Conservation (phyloP, 1,140 invertebrate species). For the Oryzaephilus surinamensis region DNA sequence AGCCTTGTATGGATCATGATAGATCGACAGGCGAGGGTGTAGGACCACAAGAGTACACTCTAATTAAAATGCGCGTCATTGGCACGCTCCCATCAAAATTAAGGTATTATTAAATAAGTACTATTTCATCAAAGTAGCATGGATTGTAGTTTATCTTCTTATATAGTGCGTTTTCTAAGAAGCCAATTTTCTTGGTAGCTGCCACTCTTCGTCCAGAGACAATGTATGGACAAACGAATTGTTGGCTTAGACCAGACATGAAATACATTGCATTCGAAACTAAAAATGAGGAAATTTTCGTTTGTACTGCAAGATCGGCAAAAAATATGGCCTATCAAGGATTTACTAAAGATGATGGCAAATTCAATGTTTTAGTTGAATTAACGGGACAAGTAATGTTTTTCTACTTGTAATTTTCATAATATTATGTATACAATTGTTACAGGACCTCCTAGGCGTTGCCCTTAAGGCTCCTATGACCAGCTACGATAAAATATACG, state of each 20-base stretch:
- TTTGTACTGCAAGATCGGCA: constrained; percentile 80
- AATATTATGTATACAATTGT: neutral
- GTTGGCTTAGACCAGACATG: constrained; percentile 94
- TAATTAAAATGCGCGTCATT: constrained; percentile 87
- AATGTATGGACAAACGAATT: constrained; percentile 99
- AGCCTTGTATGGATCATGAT: constrained; percentile 99
- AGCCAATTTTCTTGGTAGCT: constrained; percentile 78
- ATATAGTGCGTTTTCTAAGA: constrained; percentile 43
- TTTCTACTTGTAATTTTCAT: too few species aligned
- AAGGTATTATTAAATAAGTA: constrained; percentile 44
- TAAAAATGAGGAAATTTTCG: constrained; percentile 65
- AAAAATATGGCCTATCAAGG: constrained; percentile 95
- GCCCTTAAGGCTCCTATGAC: constrained; percentile 77
- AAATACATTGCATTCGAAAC: constrained; percentile 78
- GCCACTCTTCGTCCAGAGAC: constrained; percentile 98
- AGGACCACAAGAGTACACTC: constrained; percentile 94
- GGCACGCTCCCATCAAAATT: constrained; percentile 65
- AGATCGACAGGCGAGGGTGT: constrained; percentile 92
- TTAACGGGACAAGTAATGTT: constrained; percentile 58
- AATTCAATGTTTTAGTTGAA: constrained; percentile 59
- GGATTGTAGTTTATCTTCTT: constrained; percentile 12
- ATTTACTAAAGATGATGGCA: constrained; percentile 72
- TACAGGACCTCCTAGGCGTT: constrained; percentile 64
- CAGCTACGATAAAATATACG: constrained; percentile 73
- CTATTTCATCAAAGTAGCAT: too few species aligned